Evolutionary conservation across 2,113 vertebrate genomes (phyloP).

Genomic region (Callopanchax toddi): DNA sequence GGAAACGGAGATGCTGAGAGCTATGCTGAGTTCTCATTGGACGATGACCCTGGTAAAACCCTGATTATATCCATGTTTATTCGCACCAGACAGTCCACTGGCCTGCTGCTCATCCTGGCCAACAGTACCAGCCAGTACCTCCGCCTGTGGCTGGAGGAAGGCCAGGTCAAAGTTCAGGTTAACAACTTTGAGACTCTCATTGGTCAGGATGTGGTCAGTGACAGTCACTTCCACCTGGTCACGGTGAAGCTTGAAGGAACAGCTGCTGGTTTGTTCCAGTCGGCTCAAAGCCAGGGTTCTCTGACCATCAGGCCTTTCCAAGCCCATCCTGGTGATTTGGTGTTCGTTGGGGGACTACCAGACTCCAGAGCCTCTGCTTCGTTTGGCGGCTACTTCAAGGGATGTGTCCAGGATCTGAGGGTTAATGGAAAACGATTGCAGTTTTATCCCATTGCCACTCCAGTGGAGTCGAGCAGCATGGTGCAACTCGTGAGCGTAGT

Average conservation of each 20-base stretch:
- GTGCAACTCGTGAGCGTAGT: conserved; percentile 77
- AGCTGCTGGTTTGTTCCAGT: conserved; percentile 77
- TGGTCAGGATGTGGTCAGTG: conserved; percentile 66
- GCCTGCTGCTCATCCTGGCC: conserved; percentile 84
- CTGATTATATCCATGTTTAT: conserved; percentile 88
- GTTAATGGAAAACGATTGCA: conserved; percentile 83
- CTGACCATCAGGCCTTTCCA: conserved; percentile 70
- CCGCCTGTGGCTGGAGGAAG: conserved; percentile 82
- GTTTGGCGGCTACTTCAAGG: conserved; percentile 88
- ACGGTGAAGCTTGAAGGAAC: conserved; percentile 80
- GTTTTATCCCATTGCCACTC: conserved; percentile 81
- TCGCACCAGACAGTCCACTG: conserved; percentile 78
- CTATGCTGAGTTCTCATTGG: conserved; percentile 83
- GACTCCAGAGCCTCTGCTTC: conserved; percentile 73
- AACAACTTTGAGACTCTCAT: conserved; percentile 76
- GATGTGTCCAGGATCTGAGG: conserved; percentile 91
- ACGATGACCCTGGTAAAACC: conserved; percentile 63
- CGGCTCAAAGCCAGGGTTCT: conserved; percentile 79
- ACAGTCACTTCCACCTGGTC: conserved; percentile 86
- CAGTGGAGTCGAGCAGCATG: conserved; percentile 54
- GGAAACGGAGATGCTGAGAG: conserved; percentile 80
- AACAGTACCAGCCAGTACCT: conserved; percentile 80
- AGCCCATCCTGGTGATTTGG: conserved; percentile 69
- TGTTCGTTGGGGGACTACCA: conserved; percentile 87
- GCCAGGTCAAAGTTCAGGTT: conserved; percentile 78